These are phyloP conservation scores for Congeria kusceri DNA, from an alignment of 2,888 invertebrate genomes.

Conservation along the genomic window DNA sequence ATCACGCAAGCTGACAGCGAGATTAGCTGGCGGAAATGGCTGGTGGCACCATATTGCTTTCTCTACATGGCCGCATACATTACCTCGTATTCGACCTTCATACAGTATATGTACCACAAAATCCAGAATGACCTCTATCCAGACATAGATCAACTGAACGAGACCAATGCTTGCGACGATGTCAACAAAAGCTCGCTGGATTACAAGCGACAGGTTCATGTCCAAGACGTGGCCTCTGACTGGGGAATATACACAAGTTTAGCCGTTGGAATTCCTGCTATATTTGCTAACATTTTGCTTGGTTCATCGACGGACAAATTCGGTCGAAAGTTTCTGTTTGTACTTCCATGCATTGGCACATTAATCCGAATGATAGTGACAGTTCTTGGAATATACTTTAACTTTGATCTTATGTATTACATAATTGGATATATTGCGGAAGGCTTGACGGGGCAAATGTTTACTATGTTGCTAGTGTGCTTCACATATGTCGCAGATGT, in stretches of 20 bases:
- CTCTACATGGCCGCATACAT: constrained; percentile 43
- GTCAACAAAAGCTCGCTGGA: constrained; percentile 49
- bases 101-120: constrained; percentile 43
- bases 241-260: constrained; percentile 49
- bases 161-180: constrained; percentile 21
- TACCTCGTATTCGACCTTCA: constrained; percentile 24
- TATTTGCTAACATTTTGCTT: constrained; percentile 56
- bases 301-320: constrained; percentile 62
- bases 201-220: constrained; percentile 39
- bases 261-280: constrained; percentile 50
- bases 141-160: constrained; percentile 22
- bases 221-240: constrained; percentile 50
- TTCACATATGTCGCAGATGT: constrained; percentile 63
- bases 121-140: constrained; percentile 50
- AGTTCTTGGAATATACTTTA: constrained; percentile 57
- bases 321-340: constrained; percentile 62
- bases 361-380: constrained; percentile 27
- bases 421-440: constrained; percentile 56
- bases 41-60: constrained; percentile 57
- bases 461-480: constrained; percentile 52
- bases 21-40: constrained; percentile 26
- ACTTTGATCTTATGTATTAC: constrained; percentile 49
- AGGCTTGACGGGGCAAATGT: constrained; percentile 62
- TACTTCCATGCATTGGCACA: constrained; percentile 47
- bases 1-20: constrained; percentile 5